phyloP scores from a whole-genome alignment of 2,888 invertebrate genomes.

The Diaprepes abbreviatus region DNA sequence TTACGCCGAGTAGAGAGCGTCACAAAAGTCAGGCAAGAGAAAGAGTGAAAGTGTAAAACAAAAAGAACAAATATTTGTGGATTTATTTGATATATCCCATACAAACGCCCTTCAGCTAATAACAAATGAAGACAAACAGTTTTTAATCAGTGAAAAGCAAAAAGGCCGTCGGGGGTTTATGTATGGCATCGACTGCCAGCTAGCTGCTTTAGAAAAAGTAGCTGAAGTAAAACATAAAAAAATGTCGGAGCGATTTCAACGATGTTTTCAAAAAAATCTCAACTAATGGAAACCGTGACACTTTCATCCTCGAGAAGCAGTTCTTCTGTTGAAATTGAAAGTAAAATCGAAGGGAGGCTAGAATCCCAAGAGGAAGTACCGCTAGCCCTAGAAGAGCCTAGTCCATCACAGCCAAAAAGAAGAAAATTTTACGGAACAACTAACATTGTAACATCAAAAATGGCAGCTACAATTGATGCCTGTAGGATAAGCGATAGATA shows the following conservation, averaged over 20 bases:
- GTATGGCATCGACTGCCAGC: not conserved
- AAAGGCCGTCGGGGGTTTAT: not conserved
- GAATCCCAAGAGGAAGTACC: not conserved
- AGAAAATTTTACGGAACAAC: not conserved
- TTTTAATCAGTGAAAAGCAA: not conserved
- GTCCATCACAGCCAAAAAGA: not conserved
- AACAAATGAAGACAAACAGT: constrained; percentile 15
- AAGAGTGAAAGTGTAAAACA: constrained; percentile 6
- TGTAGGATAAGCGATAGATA: constrained; percentile 50
- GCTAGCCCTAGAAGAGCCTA: not conserved
- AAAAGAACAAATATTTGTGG: not conserved
- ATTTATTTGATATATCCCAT: constrained; percentile 18
- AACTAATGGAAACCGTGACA: not conserved
- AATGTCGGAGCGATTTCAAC: not conserved
- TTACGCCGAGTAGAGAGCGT: constrained; percentile 5
- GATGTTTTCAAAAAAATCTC: not conserved
- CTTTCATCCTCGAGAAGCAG: not conserved
- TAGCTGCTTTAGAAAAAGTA: too few relatives aligned
- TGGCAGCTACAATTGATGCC: constrained; percentile 50
- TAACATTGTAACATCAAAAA: constrained; percentile 45
- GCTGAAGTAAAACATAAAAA: not conserved
- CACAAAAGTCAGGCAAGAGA: not conserved
- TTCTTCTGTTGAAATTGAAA: not conserved
- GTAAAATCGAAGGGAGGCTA: not conserved
- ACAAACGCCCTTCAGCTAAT: not conserved